phyloP scores from a whole-genome alignment of 2,888 invertebrate genomes.

The Cryptosula pallasiana region DNA sequence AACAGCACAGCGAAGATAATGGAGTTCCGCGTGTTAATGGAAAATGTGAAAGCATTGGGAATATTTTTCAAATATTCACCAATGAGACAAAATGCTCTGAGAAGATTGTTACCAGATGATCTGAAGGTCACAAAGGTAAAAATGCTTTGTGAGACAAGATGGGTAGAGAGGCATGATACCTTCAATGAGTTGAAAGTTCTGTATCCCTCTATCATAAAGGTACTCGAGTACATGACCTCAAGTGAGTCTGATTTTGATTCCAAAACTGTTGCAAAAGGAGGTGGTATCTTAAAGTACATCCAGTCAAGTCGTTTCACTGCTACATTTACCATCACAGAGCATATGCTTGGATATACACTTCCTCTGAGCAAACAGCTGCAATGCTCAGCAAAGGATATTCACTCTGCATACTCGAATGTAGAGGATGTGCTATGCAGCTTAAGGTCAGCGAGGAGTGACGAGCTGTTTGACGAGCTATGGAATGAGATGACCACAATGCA shows the following conservation, averaged over 20 bases:
- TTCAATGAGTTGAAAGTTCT: background rate
- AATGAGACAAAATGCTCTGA: background rate
- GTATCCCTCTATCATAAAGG: background rate
- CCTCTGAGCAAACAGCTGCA: background rate
- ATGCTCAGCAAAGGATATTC: no score
- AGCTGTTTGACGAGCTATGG: no score
- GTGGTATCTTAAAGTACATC: background rate
- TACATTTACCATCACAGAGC: background rate
- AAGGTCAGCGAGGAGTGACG: no score
- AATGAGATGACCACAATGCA: no score
- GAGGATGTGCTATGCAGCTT: no score
- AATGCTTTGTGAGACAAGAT: background rate
- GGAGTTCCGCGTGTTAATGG: background rate
- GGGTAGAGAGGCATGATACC: background rate
- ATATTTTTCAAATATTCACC: background rate
- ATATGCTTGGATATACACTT: background rate
- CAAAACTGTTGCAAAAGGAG: background rate
- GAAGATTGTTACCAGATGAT: background rate
- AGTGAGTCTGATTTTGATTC: background rate
- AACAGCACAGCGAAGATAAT: background rate
- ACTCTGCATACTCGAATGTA: no score
- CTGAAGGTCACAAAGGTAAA: background rate
- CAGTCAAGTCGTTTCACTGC: background rate
- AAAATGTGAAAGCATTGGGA: background rate
- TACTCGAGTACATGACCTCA: background rate